phyloP scores from a whole-genome alignment of 2,797 vertebrate genomes.

The Cottoperca gobio region DNA sequence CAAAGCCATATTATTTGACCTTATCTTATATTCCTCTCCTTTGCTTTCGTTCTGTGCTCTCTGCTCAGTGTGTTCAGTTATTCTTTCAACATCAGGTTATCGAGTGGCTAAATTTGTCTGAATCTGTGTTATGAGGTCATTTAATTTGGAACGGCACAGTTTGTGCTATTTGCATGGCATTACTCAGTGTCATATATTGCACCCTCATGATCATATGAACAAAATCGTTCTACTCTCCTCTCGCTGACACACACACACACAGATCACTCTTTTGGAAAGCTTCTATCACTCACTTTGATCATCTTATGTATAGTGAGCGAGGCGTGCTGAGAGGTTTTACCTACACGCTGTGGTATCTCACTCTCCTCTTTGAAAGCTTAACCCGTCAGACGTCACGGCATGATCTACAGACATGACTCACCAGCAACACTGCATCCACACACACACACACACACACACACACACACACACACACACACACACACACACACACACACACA shows the following conservation, averaged over 20 bases:
- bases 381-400: conserved; percentile 43
- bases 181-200: neutral
- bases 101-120: neutral
- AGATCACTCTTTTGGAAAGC: neutral
- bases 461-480: neutral
- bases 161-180: conserved; percentile 2
- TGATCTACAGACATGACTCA: conserved; percentile 54
- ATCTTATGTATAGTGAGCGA: conserved; percentile 5
- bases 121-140: neutral
- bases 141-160: neutral
- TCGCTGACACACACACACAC: neutral
- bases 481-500: neutral
- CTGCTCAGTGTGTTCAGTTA: neutral
- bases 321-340: conserved; percentile 46
- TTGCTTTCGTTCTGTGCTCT: neutral
- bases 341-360: conserved; percentile 46
- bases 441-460: neutral
- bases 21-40: no score
- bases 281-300: conserved; percentile 24
- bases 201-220: neutral
- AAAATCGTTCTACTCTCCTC: neutral
- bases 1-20: no score
- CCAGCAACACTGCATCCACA: neutral
- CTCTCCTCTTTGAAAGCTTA: conserved; percentile 34
- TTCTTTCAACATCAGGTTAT: neutral